phyloP scores from a whole-genome alignment of 2,797 vertebrate genomes.

The Dromococcyx pavoninus region DNA sequence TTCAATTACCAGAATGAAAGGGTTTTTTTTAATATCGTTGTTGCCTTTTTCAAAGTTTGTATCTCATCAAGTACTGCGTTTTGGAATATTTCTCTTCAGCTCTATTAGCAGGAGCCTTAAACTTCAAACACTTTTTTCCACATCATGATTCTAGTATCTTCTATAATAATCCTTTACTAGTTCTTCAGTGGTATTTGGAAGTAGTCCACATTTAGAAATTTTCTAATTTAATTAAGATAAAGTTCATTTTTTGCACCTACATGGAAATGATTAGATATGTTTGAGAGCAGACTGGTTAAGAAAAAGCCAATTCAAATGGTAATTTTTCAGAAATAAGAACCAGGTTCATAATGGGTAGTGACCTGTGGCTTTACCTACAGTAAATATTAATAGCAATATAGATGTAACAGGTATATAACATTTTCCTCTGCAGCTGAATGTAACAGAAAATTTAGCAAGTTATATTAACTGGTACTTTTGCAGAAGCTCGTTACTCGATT shows the following conservation, averaged over 20 bases:
- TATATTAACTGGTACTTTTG: constrained; percentile 47
- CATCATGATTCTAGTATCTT: background rate
- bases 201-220: background rate
- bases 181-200: background rate
- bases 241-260: background rate
- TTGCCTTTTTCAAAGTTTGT: background rate
- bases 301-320: background rate
- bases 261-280: background rate
- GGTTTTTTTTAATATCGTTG: background rate
- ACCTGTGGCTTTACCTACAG: background rate
- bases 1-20: background rate
- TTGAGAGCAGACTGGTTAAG: background rate
- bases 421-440: constrained; percentile 13
- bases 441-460: constrained; percentile 49
- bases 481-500: constrained; percentile 61
- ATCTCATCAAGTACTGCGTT: background rate
- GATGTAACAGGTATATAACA: background rate
- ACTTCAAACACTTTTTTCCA: background rate
- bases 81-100: too few relatives aligned
- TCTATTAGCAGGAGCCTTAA: background rate
- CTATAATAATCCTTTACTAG: background rate
- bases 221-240: background rate
- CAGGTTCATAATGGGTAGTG: background rate
- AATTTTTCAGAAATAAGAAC: constrained; percentile 23
- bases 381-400: constrained; percentile 27